Evolutionary conservation across 53 echinoderm and acorn worm species (phyloP), one percentile per base, ranked within the genome.

Genomic region (Hippasteria phrygiana): DNA sequence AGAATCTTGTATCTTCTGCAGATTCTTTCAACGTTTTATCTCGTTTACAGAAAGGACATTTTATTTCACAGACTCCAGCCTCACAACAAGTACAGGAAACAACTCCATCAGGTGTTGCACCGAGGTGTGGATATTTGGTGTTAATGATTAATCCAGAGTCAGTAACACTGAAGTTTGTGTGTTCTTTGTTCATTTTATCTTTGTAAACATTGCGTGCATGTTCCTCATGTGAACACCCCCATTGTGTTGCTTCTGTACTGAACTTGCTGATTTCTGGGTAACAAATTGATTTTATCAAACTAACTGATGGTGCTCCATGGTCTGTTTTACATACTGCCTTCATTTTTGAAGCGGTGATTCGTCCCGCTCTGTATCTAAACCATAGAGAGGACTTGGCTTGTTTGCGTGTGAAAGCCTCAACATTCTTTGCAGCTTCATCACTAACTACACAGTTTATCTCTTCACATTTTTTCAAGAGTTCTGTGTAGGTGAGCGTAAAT

Each of bases 221-320:
- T 66, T 66, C 67, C 18, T 66, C 67, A 36, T 66, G 67, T 17
- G 11, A 11, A 66, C 67, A 66, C 18, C 67, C 67, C 33, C 67
- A 66, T 17, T 35, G 35, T 14, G 67, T 66, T 66, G 67, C 67
- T 35, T 66, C 67, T 17, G 67, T 66, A 35, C 13, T 66, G 13
- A 66, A 66, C 67, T 66, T 66, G 67, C 9, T 14, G 11, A 66
- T 0, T 14, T 66, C 67, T 14, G 67, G 67, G 67, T 66, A 66
- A 66, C 67, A 66, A 11, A 66, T 10, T 11, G 67, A 66, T 66
- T 35, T 66, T 14, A 66, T 66, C 2, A 66, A 17, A 17, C 67
- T 66, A 14, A 66, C 13, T 66, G 67, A 11, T 14, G 35, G 37
- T 34, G 67, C 33, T 35, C 34, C 67, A 34, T 33, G 27, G 29